Evolutionary conservation across 2,113 vertebrate genomes (phyloP).

Genomic region (Phaetusa simplex): DNA sequence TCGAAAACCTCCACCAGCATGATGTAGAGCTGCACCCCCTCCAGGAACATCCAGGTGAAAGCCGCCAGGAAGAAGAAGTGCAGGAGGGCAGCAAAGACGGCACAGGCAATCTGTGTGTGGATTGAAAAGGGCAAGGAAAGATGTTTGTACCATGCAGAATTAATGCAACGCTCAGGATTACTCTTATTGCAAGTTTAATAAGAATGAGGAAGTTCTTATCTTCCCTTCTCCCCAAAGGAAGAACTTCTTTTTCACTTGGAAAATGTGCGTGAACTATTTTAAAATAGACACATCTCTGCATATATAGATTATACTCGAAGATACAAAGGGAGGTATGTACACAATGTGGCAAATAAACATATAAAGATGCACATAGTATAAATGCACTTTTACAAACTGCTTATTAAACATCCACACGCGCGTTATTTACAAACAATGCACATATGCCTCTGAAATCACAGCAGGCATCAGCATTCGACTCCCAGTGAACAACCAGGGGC

Average conservation of each 20-base stretch:
- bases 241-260: neutral
- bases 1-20: conserved; percentile 99
- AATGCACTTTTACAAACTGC: neutral
- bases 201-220: neutral
- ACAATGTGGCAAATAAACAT: neutral
- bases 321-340: neutral
- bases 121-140: neutral
- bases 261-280: neutral
- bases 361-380: neutral
- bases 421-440: neutral
- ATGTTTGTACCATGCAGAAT: neutral
- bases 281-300: neutral
- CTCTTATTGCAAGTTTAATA: neutral
- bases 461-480: neutral
- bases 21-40: conserved; percentile 97
- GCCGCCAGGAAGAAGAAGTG: conserved; percentile 99
- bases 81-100: conserved; percentile 93
- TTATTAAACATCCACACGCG: neutral
- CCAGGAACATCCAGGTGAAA: conserved; percentile 99
- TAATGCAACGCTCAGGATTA: neutral
- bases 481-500: neutral
- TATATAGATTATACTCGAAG: neutral
- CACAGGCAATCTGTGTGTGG: conserved; percentile 86
- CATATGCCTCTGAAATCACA: neutral
- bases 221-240: neutral